phyloP scores from a whole-genome alignment of 2,797 vertebrate genomes.

The Pseudomugil gertrudae region DNA sequence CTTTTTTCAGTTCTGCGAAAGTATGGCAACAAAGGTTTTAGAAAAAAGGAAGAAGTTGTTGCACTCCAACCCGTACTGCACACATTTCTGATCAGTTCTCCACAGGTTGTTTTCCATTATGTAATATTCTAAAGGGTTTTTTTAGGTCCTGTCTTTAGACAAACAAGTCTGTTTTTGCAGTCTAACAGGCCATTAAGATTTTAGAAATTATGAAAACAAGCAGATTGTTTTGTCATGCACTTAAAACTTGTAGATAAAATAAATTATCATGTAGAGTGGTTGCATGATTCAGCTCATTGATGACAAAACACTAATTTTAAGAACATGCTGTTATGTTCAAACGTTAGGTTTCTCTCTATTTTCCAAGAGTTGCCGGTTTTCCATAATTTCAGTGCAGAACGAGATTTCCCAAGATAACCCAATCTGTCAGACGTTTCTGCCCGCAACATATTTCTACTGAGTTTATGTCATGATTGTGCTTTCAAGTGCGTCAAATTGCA shows the following conservation, averaged over 20 bases:
- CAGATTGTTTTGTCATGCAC: background rate
- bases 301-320: background rate
- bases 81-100: constrained; percentile 1
- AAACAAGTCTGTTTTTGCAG: background rate
- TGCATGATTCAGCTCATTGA: constrained; percentile 14
- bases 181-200: background rate
- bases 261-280: background rate
- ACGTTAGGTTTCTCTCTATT: background rate
- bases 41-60: constrained; percentile 21
- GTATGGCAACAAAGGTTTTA: background rate
- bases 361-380: background rate
- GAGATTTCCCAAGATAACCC: background rate
- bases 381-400: background rate
- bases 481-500: background rate
- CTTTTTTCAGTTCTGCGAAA: constrained; percentile 7
- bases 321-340: constrained; percentile 2
- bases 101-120: background rate
- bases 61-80: background rate
- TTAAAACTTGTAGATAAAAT: constrained; percentile 5
- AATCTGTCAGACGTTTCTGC: background rate
- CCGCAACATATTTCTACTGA: background rate
- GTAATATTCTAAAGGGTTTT: background rate
- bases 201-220: too few relatives aligned
- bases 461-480: background rate
- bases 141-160: background rate